A percentile compares a stretch with the other conserved stretches of the same genome.
Evolutionary conservation across 2,888 invertebrate species (phyloP).

Genomic region (Platycheirus albimanus): DNA sequence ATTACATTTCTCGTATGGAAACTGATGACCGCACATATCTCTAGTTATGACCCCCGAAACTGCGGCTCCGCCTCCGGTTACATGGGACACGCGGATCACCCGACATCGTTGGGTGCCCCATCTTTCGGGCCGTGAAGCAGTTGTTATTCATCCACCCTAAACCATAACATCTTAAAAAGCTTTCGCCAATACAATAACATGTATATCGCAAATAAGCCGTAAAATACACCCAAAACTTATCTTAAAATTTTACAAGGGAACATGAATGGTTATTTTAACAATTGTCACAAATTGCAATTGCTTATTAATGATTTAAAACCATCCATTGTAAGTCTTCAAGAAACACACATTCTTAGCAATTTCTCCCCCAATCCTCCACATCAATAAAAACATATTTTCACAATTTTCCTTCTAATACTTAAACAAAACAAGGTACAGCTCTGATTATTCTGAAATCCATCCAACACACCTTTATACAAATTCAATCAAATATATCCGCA

Average conservation of each 20-base stretch:
- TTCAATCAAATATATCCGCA: slow-evolving; percentile 16
- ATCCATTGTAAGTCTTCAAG: slow-evolving; percentile 24
- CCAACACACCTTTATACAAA: background rate
- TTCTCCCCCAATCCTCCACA: slow-evolving; percentile 25
- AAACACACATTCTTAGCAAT: slow-evolving; percentile 50
- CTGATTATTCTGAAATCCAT: background rate
- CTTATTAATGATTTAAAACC: slow-evolving; percentile 40
- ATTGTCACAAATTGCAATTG: slow-evolving; percentile 29
- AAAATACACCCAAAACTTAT: background rate
- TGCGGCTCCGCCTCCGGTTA: background rate
- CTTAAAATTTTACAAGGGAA: slow-evolving; percentile 35
- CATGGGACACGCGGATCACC: background rate
- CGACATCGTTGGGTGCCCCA: background rate
- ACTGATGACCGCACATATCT: background rate
- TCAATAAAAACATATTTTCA: slow-evolving; percentile 26
- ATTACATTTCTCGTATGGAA: background rate
- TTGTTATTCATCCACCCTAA: background rate
- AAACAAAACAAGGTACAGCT: background rate
- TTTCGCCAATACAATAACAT: background rate
- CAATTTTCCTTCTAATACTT: slow-evolving; percentile 8
- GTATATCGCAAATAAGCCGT: background rate
- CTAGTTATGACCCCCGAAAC: background rate
- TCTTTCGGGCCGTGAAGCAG: background rate
- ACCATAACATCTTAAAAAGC: background rate
- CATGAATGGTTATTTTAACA: slow-evolving; percentile 21